Base-by-base conservation (phyloP, 2,113 vertebrate species). In the Mesocricetus auratus region DNA sequence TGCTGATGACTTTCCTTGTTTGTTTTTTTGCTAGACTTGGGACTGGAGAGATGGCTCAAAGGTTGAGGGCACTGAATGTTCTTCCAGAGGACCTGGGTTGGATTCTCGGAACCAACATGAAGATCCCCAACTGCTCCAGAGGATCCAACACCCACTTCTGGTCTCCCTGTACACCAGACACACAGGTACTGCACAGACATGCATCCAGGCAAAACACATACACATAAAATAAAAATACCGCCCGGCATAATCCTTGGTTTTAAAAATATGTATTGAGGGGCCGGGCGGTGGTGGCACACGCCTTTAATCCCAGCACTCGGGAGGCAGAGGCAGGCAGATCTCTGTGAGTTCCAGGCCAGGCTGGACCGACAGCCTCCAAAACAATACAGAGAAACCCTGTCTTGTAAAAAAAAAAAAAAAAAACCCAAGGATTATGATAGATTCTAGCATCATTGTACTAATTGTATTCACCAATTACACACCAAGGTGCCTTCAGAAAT, bases 401-500 rank as follows among this genome's bases (percentile, higher is more conserved):
- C n/a, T n/a, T n/a, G n/a, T n/a, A n/a, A n/a, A n/a, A n/a, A n/a
- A n/a, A n/a, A n/a, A n/a, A n/a, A n/a, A n/a, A n/a, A n/a, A n/a
- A n/a, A n/a, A n/a, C n/a, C n/a, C 58, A 78, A 73, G 26, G 31
- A 71, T 5, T 75, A 17, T 86, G 58, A 62, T 47, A 88, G 29
- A 53, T 15, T 39, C 31, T 5, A 68, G 42, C 24, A 31, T 75
- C 58, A 74, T 26, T 21, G n/a, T 21, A 6, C 12, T 74, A 45
- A 69, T 31, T 68, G 29, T 50, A 36, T 93, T 95, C 24, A 81
- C 16, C 62, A 71, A 33, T 3, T 89, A 73, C 90, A 10, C 73
- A 26, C 24, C 74, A n/a, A 69, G 56, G 29, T 75, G 29, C 36
- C 66, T 96, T 97, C 11, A 31, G 73, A 94, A 87, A 29, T 45